Conservation (phyloP, 2,888 invertebrate species). For the Diadromus collaris region DNA sequence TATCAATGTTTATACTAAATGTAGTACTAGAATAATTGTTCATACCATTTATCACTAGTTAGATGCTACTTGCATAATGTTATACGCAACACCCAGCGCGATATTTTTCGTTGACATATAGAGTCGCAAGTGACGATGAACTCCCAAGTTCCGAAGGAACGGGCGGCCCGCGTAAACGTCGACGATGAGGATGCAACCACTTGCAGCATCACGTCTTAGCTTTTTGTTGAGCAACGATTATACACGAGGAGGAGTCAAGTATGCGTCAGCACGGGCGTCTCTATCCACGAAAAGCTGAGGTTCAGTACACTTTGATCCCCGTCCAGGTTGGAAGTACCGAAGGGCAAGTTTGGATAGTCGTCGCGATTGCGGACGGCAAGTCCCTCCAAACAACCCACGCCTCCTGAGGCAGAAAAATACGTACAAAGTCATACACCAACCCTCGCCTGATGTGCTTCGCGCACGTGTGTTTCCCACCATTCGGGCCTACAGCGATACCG, state of each 20-base stretch:
- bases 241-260: not conserved
- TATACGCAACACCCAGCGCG: too few species aligned
- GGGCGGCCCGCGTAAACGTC: not conserved
- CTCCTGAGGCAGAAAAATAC: not conserved
- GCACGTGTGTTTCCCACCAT: not conserved
- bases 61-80: too few species aligned
- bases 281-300: not conserved
- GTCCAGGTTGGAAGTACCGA: too few species aligned
- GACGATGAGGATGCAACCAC: not conserved
- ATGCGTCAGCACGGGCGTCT: not conserved
- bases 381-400: not conserved
- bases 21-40: too few species aligned
- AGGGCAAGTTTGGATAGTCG: too few species aligned
- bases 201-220: not conserved
- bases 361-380: not conserved
- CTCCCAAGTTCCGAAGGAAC: not conserved
- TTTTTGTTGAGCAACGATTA: not conserved
- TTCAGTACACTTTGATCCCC: not conserved
- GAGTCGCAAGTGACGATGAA: not conserved
- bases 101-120: not conserved
- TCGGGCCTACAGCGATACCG: not conserved
- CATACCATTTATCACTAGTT: too few species aligned
- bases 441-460: not conserved
- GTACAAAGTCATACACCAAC: not conserved
- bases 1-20: too few species aligned